Evolutionary conservation across 2,888 invertebrate species (phyloP).

Genomic region (Parnassius mnemosyne): DNA sequence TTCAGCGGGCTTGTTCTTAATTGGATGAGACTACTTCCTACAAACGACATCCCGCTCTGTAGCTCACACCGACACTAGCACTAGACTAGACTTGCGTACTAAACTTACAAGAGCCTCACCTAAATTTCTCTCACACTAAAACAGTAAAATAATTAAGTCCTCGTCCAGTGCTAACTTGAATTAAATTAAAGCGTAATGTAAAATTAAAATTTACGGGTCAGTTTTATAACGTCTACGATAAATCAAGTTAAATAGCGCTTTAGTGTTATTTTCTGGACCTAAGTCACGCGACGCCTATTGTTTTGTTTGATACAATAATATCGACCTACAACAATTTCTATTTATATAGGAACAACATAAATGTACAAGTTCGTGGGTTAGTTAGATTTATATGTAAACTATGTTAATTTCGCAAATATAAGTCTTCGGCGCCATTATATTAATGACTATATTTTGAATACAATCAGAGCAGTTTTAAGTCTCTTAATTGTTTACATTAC

Average conservation of each 20-base stretch:
- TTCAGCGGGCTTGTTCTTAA: conserved; percentile 73
- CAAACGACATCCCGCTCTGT: conserved; percentile 59
- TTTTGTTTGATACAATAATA: conserved; percentile 17
- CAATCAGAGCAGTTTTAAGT: background rate
- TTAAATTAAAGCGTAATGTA: conserved; percentile 24
- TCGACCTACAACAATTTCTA: conserved; percentile 5
- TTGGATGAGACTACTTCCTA: conserved; percentile 77
- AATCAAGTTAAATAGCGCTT: conserved; percentile 34
- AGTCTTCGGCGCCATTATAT: background rate
- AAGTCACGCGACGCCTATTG: conserved; percentile 52
- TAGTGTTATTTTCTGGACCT: conserved; percentile 39
- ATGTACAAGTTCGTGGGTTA: background rate
- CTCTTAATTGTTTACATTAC: conserved; percentile 21
- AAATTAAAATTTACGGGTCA: conserved; percentile 37
- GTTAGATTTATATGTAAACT: background rate
- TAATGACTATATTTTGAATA: background rate
- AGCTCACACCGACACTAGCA: conserved; percentile 28
- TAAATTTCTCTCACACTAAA: conserved; percentile 27
- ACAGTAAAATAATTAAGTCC: conserved; percentile 24
- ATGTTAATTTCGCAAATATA: background rate
- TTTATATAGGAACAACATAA: background rate
- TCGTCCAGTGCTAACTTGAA: conserved; percentile 12
- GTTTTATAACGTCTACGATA: conserved; percentile 47
- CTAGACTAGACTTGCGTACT: conserved; percentile 43
- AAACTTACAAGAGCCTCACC: conserved; percentile 43